Base-by-base conservation (phyloP, 2,113 vertebrate species). In the Garra rufa region DNA sequence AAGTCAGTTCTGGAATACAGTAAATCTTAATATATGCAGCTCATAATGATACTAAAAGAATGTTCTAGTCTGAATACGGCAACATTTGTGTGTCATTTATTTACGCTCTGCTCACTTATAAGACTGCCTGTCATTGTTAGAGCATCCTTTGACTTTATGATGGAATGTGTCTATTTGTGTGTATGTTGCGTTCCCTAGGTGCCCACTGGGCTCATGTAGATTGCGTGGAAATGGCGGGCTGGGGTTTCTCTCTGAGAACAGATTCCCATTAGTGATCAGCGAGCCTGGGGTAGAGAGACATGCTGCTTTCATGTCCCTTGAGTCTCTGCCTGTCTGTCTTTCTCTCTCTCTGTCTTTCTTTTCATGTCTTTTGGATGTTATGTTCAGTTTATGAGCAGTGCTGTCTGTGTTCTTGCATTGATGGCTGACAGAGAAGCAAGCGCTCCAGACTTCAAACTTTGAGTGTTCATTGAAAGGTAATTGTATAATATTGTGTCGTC, bases 381-480 rank as follows among this genome's bases (percentile, higher is more conserved):
- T 59, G 44, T 75, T 80, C 13, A 11, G 65, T 73, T 59, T 67
- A 71, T 85, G 69, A 70, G 26, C 15, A 8, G 69, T 81, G 83
- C 17, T 69, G 14, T 19, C 44, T 61, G 38, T 11, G 28, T 24
- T 44, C 67, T 46, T 41, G 3, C 34, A 69, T 28, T 85, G 83
- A 85, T 28, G 80, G 48, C 69, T 87, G 82, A 87, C 83, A 85
- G 83, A 4, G 73, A 77, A 63, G 77, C 69, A 70, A 84, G 76
- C 50, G 44, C 85, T 76, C 43, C 55, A 76, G 75, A 83, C 52
- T 74, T 71, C 4, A 41, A 70, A 70, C 67, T 70, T 43, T 70
- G 30, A 67, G 63, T 19, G 15, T 67, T 67, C 63, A 34, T 9
- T 59, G 55, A 59, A 19, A 50, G 28, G 17, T 77, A 24, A 61